Base-by-base conservation (phyloP, 1,140 invertebrate genomes). In the Lucilia sericata region DNA sequence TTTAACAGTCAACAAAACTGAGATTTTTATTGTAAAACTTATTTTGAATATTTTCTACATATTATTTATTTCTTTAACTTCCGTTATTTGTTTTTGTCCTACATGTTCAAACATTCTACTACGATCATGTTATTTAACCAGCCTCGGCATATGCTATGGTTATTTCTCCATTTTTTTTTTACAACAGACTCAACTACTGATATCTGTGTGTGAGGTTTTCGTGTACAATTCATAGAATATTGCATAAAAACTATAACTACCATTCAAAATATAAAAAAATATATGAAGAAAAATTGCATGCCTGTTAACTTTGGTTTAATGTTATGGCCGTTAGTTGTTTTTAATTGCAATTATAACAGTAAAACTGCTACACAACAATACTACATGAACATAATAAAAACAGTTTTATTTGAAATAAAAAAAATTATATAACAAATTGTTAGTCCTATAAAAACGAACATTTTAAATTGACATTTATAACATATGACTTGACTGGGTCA, bases 341-440 rank as follows among this genome's bases (percentile, higher is more conserved):
- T 55, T 55, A 55, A 55, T 55, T 55, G 51, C 51, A 55, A 55
- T 55, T 55, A 55, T 55, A 55, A 55, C 13, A 55, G 51, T 55
- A 55, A 55, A 55, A 55, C 12, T 55, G 51, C 12, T 7, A 17
- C 13, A n/a, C 51, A 13, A n/a, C 42, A 42, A 42, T 42, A 12
- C 51, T 17, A 55, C 7, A n/a, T 17, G 14, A 55, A 30, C 1
- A 30, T 30, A 30, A 30, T 3, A 30, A 30, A 30, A 30, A 30
- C 1, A 30, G 25, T 30, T 30, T 30, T 30, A 30, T 30, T 30
- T 30, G 3, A 55, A 55, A n/a, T 17, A 55, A 14, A 55, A 55
- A 55, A 55, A 55, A 14, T 17, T 55, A 55, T 55, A 55, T 5
- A 55, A 55, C 51, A 55, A 13, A 55, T 55, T 55, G 12, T 14